These are phyloP conservation scores for Melanotaenia maccullochi DNA, from an alignment of 2,797 vertebrate species.

Conservation along the genomic window DNA sequence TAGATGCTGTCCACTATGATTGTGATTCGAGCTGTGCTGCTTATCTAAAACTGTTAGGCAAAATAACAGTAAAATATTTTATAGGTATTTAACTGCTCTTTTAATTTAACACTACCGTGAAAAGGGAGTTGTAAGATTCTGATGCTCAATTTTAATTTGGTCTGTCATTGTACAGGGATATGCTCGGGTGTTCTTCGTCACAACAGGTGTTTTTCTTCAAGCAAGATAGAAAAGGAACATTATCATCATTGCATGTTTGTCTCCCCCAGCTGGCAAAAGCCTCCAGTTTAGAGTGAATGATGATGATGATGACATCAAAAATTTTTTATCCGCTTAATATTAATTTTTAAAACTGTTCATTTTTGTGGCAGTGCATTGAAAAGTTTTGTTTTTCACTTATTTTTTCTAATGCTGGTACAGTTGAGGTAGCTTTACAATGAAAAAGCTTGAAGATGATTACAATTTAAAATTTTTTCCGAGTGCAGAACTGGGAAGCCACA, in stretches of 20 bases:
- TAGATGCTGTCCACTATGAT: not conserved
- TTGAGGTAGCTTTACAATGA: no score
- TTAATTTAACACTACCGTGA: no score
- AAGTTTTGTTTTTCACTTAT: not conserved
- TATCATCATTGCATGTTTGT: not conserved
- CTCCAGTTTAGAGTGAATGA: not conserved
- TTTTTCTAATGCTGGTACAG: not conserved
- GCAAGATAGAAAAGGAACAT: not conserved
- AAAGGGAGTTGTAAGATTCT: not conserved
- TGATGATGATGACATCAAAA: not conserved
- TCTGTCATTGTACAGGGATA: not conserved
- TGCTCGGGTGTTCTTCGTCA: not conserved
- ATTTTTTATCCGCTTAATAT: not conserved
- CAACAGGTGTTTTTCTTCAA: not conserved
- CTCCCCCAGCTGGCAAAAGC: not conserved
- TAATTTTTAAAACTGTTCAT: not conserved
- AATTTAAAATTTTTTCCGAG: no score
- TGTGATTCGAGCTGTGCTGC: not conserved
- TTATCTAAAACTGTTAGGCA: not conserved
- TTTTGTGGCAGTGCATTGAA: not conserved
- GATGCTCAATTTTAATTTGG: not conserved
- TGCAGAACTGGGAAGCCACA: no score
- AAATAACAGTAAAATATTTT: no score
- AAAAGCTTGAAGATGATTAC: no score
- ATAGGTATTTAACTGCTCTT: no score